These are phyloP conservation scores for Asteroscopus sphinx DNA, from an alignment of 2,888 invertebrate genomes.

Conservation along the genomic window DNA sequence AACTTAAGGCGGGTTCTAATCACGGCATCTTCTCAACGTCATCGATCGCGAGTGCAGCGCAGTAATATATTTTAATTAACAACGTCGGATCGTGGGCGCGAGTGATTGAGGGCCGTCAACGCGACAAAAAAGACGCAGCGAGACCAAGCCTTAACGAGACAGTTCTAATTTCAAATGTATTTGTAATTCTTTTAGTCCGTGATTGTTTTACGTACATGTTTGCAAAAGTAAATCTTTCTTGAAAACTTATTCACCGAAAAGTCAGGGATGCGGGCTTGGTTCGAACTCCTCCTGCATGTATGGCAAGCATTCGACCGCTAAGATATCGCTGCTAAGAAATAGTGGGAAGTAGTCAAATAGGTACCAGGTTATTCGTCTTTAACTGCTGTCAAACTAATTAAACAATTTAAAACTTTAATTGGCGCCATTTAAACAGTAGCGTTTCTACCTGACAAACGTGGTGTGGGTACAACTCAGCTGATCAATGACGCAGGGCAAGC, in stretches of 20 bases:
- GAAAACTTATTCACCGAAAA: too few species aligned
- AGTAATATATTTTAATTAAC: constrained; percentile 78
- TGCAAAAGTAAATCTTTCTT: background rate
- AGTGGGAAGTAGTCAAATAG: constrained; percentile 8
- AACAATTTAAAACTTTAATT: constrained; percentile 22
- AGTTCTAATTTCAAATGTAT: constrained; percentile 55
- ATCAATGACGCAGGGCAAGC: constrained; percentile 33
- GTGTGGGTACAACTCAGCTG: constrained; percentile 51
- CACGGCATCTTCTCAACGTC: constrained; percentile 64
- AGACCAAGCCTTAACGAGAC: constrained; percentile 62
- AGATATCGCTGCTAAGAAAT: too few species aligned
- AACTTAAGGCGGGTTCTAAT: constrained; percentile 61
- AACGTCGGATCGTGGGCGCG: constrained; percentile 66
- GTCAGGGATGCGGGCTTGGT: too few species aligned
- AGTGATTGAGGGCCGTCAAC: constrained; percentile 68
- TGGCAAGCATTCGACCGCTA: too few species aligned
- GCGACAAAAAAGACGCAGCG: constrained; percentile 65
- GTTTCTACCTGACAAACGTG: constrained; percentile 10
- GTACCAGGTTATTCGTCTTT: constrained; percentile 2
- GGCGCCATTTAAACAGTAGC: constrained; percentile 31
- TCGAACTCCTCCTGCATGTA: too few species aligned
- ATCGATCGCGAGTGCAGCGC: constrained; percentile 61
- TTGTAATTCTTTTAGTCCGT: constrained; percentile 44
- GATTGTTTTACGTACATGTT: constrained; percentile 26
- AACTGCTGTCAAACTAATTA: constrained; percentile 22